Evolutionary conservation across 2,797 vertebrate genomes (phyloP), one percentile per base, ranked within the genome.

Genomic region (Myotis myotis): DNA sequence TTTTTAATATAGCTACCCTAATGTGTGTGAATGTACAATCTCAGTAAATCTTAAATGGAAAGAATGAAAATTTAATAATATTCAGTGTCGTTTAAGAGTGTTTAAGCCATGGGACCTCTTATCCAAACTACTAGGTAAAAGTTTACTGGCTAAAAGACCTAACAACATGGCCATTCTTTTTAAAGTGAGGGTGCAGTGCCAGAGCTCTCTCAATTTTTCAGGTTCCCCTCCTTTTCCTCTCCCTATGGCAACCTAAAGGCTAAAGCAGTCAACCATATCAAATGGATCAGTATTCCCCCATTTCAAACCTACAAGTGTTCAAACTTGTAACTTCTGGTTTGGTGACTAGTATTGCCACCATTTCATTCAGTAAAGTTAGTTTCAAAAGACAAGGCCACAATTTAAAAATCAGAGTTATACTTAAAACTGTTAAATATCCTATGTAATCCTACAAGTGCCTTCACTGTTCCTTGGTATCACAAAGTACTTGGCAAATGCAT

Each of bases 401-500:
- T 72, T 87, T 82, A 81, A 81, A 94, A 60, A 28, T 62, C 57
- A 49, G 30, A 86, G 53, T 19, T 33, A 44, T 17, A 49, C 30
- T 84, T 89, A 66, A 83, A 78, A 49, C 33, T 95, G 36, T 47
- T 93, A 94, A 92, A 92, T 87, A 89, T 51, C 78, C 55, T 57
- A 28, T 85, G 68, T 81, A 87, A 96, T 81, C 44, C 91, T 76
- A 53, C 53, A 76, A 55, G 71, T 90, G 64, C 66, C 20, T 30
- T 74, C 51, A 28, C 1, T 9, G 36, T 94, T 96, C 36, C 60
- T 92, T 93, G 28, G 47, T 70, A 83, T 94, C 75, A 93, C 68
- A 85, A 80, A 92, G 62, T 95, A 87, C 80, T 86, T 95, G 75
- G 41, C 47, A 97, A 96, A 96, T 97, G 70, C n/a, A 55, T 23